These are phyloP conservation scores for Cassiopea andromeda DNA, from an alignment of 30 jellyfish, hydroid and myxozoan genomes.

Conservation along the genomic window DNA sequence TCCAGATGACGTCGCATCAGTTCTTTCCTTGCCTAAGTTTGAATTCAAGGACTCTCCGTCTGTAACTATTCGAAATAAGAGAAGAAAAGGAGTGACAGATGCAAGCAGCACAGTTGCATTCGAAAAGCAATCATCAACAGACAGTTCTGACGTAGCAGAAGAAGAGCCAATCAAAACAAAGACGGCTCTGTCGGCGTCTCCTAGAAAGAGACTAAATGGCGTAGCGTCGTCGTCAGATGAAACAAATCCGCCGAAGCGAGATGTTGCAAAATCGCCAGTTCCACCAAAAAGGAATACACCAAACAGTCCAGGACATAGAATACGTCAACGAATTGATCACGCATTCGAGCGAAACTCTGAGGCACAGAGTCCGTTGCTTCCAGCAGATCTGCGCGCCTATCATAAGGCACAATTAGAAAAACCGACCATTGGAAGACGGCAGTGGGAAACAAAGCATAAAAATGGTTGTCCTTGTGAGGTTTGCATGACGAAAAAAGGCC, in stretches of 20 bases:
- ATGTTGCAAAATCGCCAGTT: neutral
- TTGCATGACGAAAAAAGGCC: slow-evolving; percentile 67
- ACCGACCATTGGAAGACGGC: slow-evolving; percentile 28
- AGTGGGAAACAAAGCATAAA: slow-evolving; percentile 38
- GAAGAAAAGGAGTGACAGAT: slow-evolving; percentile 37
- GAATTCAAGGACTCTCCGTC: slow-evolving; percentile 60
- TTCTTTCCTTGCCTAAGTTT: slow-evolving; percentile 22
- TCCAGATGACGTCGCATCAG: slow-evolving; percentile 59
- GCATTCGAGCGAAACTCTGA: slow-evolving; percentile 43
- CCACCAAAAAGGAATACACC: neutral
- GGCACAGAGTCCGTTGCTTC: slow-evolving; percentile 42
- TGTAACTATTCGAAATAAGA: slow-evolving; percentile 40
- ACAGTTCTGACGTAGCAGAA: slow-evolving; percentile 7
- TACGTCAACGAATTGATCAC: slow-evolving; percentile 56
- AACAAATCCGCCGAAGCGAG: neutral
- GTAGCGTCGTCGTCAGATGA: slow-evolving; percentile 66
- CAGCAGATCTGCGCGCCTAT: slow-evolving; percentile 51
- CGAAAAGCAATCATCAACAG: slow-evolving; percentile 29
- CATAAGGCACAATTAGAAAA: slow-evolving; percentile 58
- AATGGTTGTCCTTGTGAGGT: slow-evolving; percentile 54
- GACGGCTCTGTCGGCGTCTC: slow-evolving; percentile 47
- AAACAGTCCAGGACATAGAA: slow-evolving; percentile 41
- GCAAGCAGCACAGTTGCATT: neutral
- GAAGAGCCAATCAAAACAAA: slow-evolving; percentile 16
- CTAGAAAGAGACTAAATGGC: slow-evolving; percentile 61